Evolutionary conservation across 2,113 vertebrate genomes (phyloP).

Genomic region (Misgurnus mizolepis): DNA sequence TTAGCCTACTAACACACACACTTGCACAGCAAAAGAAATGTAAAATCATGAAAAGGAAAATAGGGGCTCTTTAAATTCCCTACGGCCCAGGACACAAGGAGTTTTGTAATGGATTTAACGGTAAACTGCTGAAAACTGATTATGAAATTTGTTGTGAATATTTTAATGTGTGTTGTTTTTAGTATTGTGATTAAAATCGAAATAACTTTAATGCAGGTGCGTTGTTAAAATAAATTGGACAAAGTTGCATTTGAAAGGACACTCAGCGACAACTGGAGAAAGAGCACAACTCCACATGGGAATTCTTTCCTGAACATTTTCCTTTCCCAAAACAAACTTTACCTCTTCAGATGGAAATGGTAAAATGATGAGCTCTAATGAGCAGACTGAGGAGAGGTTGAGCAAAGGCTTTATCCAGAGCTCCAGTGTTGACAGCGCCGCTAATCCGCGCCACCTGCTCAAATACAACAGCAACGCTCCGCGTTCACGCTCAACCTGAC

Average conservation of each 20-base stretch:
- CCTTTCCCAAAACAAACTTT: constrained; percentile 7
- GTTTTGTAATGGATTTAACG: too few relatives aligned
- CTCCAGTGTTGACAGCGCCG: constrained; percentile 90
- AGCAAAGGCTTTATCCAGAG: constrained; percentile 77
- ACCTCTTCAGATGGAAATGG: constrained; percentile 48
- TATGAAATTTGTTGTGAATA: too few relatives aligned
- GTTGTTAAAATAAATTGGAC: not conserved
- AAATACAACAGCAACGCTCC: constrained; percentile 81
- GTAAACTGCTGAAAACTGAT: too few relatives aligned
- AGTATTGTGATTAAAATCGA: not conserved
- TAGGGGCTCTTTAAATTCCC: too few relatives aligned
- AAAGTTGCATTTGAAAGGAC: not conserved
- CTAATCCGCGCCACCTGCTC: constrained; percentile 99
- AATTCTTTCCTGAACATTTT: not conserved
- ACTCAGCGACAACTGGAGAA: constrained; percentile 1
- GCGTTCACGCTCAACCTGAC: constrained; percentile 67
- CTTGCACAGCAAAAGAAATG: too few relatives aligned
- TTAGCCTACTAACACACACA: too few relatives aligned
- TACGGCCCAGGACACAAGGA: too few relatives aligned
- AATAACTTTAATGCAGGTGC: not conserved
- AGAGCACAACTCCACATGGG: constrained; percentile 22
- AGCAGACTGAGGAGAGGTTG: constrained; percentile 62
- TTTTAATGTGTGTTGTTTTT: too few relatives aligned
- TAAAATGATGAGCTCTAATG: constrained; percentile 69
- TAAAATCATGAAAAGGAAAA: too few relatives aligned